Evolutionary conservation across 2,888 invertebrate genomes (phyloP).

Genomic region (Osedax fenrisi): DNA sequence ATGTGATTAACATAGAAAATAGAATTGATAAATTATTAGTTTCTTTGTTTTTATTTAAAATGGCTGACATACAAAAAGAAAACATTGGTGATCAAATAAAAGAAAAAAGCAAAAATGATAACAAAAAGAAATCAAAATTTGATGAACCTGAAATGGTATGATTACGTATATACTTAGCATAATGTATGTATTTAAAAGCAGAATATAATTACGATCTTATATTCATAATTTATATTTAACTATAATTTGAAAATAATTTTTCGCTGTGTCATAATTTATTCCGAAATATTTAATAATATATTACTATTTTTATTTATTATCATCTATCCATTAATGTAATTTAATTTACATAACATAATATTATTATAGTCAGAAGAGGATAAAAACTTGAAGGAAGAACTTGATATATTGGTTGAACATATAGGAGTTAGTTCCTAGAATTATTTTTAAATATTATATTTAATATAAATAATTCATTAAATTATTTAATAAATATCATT

Average conservation of each 20-base stretch:
- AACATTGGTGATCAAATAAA: neutral
- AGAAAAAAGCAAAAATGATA: neutral
- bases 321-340: neutral
- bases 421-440: neutral
- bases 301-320: neutral
- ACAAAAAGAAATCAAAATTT: neutral
- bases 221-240: neutral
- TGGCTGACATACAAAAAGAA: neutral
- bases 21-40: too few relatives aligned
- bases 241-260: neutral
- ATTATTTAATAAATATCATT: too few relatives aligned
- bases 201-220: too few relatives aligned
- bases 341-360: too few relatives aligned
- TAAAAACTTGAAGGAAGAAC: neutral
- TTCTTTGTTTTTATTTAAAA: too few relatives aligned
- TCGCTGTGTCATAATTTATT: constrained; percentile 4
- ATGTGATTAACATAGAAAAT: too few relatives aligned
- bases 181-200: too few relatives aligned
- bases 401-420: neutral
- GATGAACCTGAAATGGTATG: neutral
- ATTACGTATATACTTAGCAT: too few relatives aligned
- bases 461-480: too few relatives aligned
- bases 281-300: neutral
- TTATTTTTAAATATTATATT: constrained; percentile 60
- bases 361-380: neutral